Conservation (phyloP, 2,113 vertebrate species). For the Myotis lucifugus region DNA sequence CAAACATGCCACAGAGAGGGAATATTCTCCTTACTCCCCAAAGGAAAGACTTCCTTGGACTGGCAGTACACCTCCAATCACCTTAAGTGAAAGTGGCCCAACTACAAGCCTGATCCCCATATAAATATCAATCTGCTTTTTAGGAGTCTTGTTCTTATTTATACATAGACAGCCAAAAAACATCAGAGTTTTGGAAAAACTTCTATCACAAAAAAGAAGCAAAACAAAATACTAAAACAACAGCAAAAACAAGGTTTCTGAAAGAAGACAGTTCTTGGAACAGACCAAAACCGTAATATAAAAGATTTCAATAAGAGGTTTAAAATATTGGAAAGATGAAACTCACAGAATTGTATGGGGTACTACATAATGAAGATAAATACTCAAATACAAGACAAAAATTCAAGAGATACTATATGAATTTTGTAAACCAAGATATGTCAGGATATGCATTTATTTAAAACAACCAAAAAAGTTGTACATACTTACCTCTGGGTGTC, state of each 20-base stretch:
- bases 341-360: neutral
- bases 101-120: neutral
- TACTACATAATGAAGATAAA: neutral
- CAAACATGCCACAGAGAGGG: neutral
- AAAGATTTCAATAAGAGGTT: neutral
- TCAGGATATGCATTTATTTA: neutral
- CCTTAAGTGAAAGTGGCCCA: neutral
- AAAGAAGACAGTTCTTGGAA: neutral
- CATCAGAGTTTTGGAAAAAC: neutral
- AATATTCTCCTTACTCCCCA: accelerated
- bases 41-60: neutral
- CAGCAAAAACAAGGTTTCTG: neutral
- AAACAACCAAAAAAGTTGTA: neutral
- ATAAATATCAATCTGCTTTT: neutral
- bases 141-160: neutral
- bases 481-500: neutral
- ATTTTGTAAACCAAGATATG: neutral
- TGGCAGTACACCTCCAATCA: no score
- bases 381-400: neutral
- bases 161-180: neutral
- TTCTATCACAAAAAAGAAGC: neutral
- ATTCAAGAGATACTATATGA: neutral
- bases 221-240: neutral
- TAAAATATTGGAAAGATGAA: neutral
- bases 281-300: neutral